These are phyloP conservation scores for Diploptera punctata DNA, from an alignment of 2,888 invertebrate species.

Conservation along the genomic window DNA sequence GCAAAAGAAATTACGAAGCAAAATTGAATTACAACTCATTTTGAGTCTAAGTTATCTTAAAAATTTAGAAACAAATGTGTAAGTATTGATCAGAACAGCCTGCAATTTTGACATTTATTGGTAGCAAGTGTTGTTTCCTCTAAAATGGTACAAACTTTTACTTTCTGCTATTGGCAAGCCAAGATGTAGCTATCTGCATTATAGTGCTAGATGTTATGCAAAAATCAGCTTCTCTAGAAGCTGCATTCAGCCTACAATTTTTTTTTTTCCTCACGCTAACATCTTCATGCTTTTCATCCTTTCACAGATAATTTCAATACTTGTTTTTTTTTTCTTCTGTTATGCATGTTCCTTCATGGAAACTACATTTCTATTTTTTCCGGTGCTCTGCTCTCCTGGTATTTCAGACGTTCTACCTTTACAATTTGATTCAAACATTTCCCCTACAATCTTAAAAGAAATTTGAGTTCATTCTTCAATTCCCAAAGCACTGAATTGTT, in stretches of 20 bases:
- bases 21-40: too few species aligned
- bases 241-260: background rate
- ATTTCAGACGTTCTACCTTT: background rate
- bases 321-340: background rate
- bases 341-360: conserved; percentile 23
- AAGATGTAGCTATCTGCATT: background rate
- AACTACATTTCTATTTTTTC: conserved; percentile 2
- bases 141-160: background rate
- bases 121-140: background rate
- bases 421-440: conserved; percentile 11
- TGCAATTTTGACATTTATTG: too few species aligned
- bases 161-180: background rate
- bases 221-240: too few species aligned
- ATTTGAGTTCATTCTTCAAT: conserved; percentile 8
- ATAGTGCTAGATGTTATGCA: too few species aligned
- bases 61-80: too few species aligned
- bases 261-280: background rate
- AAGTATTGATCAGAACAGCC: too few species aligned
- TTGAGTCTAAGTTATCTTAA: too few species aligned
- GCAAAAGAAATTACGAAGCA: too few species aligned
- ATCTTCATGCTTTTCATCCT: background rate
- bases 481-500: conserved; percentile 7
- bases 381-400: background rate
- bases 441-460: conserved; percentile 12
- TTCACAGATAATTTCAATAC: background rate